A percentile compares a stretch with the other conserved stretches of the same genome.
Conservation (phyloP, 2,113 vertebrate species). For the Rhizomys pruinosus region DNA sequence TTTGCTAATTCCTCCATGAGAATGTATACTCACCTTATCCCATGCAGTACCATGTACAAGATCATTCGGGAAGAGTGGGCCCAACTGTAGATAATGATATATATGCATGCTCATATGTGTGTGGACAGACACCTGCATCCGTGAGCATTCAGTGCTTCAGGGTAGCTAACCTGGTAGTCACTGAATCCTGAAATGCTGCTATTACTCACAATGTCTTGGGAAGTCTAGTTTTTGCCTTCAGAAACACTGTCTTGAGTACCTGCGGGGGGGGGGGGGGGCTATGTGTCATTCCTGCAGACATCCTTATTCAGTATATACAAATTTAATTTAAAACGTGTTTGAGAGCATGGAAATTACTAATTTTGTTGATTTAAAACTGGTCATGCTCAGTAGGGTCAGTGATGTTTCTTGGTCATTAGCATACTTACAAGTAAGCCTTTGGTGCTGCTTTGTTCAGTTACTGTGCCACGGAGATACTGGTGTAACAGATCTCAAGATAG, state of each 20-base stretch:
- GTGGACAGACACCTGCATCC: too few relatives aligned
- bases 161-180: not conserved
- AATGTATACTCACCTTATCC: not conserved
- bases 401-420: not conserved
- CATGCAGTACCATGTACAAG: not conserved
- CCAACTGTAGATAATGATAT: not conserved
- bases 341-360: not conserved
- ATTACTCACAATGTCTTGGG: not conserved
- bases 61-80: not conserved
- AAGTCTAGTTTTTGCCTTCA: not conserved
- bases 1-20: not conserved
- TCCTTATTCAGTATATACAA: not conserved
- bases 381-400: not conserved
- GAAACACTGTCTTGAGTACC: not conserved
- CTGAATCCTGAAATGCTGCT: not conserved
- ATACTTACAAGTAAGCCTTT: not conserved
- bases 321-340: not conserved
- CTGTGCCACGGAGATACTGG: not conserved
- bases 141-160: not conserved
- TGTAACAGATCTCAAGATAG: not conserved
- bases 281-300: not conserved
- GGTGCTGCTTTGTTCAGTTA: not conserved
- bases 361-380: slow-evolving; percentile 31
- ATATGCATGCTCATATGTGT: too few relatives aligned
- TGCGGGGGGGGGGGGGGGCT: not conserved